These are phyloP conservation scores for Dichetophora obliterata DNA, from an alignment of 2,888 invertebrate genomes.

Conservation along the genomic window DNA sequence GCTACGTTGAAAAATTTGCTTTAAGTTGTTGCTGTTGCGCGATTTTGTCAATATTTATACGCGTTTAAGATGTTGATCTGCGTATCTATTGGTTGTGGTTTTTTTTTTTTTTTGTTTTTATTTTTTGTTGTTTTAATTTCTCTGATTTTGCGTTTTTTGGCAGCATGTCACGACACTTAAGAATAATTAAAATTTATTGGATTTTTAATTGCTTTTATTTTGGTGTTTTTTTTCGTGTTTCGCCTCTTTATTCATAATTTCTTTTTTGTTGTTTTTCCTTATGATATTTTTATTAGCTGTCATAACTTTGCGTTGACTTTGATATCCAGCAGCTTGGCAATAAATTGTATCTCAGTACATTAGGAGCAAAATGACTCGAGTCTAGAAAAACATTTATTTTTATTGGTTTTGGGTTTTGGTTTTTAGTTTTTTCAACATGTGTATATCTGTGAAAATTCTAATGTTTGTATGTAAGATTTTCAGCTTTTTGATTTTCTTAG, in stretches of 20 bases:
- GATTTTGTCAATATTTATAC: no score
- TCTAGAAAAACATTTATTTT: not conserved
- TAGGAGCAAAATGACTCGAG: not conserved
- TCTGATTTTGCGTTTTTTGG: not conserved
- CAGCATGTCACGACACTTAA: not conserved
- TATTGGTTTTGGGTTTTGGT: not conserved
- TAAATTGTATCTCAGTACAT: constrained; percentile 11
- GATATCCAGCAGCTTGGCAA: not conserved
- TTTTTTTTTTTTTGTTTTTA: not conserved
- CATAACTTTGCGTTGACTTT: constrained; percentile 1
- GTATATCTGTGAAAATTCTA: not conserved
- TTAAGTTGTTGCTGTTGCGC: no score
- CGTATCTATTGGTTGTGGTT: not conserved
- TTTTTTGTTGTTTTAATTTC: not conserved
- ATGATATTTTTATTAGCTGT: constrained; percentile 6
- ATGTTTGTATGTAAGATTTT: not conserved
- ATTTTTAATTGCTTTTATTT: constrained; percentile 7
- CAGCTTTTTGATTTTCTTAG: not conserved
- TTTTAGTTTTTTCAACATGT: no score
- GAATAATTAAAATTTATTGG: not conserved
- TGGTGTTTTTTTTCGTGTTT: not conserved
- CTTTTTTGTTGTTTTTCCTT: no score
- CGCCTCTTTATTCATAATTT: not conserved
- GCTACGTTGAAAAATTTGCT: no score
- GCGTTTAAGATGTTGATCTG: no score